Evolutionary conservation across 2,113 vertebrate genomes (phyloP).

Genomic region (Varanus salvator): DNA sequence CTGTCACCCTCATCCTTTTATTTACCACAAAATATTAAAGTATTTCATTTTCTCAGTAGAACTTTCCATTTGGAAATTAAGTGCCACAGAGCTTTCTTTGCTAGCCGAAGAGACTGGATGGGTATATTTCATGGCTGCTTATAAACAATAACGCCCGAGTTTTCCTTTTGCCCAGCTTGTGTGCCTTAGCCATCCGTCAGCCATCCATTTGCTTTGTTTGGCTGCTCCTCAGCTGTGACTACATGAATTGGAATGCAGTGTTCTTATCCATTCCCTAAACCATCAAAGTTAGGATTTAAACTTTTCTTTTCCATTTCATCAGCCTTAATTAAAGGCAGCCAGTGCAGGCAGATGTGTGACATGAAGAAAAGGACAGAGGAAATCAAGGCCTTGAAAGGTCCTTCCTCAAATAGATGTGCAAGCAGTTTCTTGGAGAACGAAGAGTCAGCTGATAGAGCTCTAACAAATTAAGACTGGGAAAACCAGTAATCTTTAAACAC

Average conservation of each 20-base stretch:
- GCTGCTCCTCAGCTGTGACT: fast-evolving
- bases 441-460: slow-evolving; percentile 17
- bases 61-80: not conserved
- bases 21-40: not conserved
- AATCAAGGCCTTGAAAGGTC: slow-evolving; percentile 36
- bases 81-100: not conserved
- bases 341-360: slow-evolving; percentile 37
- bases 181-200: fast-evolving
- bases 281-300: not conserved
- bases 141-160: not conserved
- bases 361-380: not conserved
- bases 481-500: slow-evolving; percentile 29
- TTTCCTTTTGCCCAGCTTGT: fast-evolving
- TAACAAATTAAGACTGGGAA: slow-evolving; percentile 35
- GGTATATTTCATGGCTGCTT: not conserved
- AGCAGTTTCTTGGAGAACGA: fast-evolving
- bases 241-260: fast-evolving
- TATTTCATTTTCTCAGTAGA: not conserved
- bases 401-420: slow-evolving; percentile 24
- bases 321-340: slow-evolving; percentile 26
- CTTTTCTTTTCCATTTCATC: not conserved
- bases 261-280: not conserved
- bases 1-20: not conserved
- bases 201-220: fast-evolving
- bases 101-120: not conserved